phyloP scores from a whole-genome alignment of 53 echinoderm and acorn worm genomes.

The Luidia sarsii region DNA sequence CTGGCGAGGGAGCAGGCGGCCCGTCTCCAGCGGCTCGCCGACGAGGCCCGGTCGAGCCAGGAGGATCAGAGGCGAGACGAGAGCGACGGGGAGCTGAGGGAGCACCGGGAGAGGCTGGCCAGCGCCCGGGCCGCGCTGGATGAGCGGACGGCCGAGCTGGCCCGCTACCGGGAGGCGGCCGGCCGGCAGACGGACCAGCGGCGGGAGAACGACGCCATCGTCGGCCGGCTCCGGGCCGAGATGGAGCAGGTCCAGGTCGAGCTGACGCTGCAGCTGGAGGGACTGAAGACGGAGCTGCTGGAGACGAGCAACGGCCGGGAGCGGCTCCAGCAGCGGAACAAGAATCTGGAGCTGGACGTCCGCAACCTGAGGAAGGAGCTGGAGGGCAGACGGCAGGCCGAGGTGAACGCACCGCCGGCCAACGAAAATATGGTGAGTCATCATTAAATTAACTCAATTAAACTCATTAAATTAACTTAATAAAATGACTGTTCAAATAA shows the following conservation, averaged over 20 bases:
- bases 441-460: too few species aligned
- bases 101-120: conserved; percentile 17
- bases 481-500: too few species aligned
- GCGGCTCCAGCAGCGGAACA: conserved; percentile 60
- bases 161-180: conserved; percentile 15
- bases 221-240: conserved; percentile 10
- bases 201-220: conserved; percentile 17
- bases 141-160: neutral
- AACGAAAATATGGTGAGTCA: too few species aligned
- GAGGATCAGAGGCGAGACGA: neutral
- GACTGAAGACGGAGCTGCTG: conserved; percentile 46
- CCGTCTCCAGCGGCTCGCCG: conserved; percentile 25
- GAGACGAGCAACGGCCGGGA: conserved; percentile 60
- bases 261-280: conserved; percentile 7
- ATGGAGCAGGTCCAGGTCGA: conserved; percentile 23
- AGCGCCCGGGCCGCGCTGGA: conserved; percentile 2
- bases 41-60: conserved; percentile 4
- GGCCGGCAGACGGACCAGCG: conserved; percentile 15
- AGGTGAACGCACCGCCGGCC: too few species aligned
- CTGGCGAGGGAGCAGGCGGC: conserved; percentile 40
- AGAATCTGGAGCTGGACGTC: conserved; percentile 62
- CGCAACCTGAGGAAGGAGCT: conserved; percentile 50
- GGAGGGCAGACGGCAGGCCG: conserved; percentile 23
- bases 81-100: neutral
- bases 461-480: too few species aligned